Base-by-base conservation (phyloP, 1,140 invertebrate species). In the Scylla paramamosain region DNA sequence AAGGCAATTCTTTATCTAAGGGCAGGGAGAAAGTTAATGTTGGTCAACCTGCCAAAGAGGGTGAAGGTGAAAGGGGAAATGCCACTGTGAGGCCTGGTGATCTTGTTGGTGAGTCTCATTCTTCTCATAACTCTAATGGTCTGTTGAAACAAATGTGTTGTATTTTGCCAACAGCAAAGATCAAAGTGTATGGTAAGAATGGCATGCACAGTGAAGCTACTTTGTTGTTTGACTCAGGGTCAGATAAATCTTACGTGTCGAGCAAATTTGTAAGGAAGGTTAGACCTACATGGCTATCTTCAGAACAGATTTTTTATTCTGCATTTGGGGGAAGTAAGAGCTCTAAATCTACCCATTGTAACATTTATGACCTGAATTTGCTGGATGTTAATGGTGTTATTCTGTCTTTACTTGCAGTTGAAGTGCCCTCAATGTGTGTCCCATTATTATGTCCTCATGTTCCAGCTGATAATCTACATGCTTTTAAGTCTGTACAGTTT, bases 231-330 rank as follows among this genome's bases (percentile, higher is more conserved):
- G 29, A 45, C 25, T 14, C 12, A 12, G 87, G 87, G 2, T 89
- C 87, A 39, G 87, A 89, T 89, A 89, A 29, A 10, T 89, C 87
- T 89, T 89, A 89, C 25, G 32, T 45, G 12, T 89, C 87, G 0
- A 39, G 87, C 25, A 89, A 29, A n/a, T 89, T 89, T 46, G 83
- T 84, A 84, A 89, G 31, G 87, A 45, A 89, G 45, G 2, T 89
- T 89, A 89, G 32, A 25, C 20, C 87, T 89, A 3, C 1, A 12
- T 89, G 87, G 87, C 0, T 89, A 46, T 32, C 83, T 89, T 32
- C 87, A 39, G 87, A 89, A 45, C 87, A 32, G 14, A 46, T 89
- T 89, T 39, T 31, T n/a, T 89, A 89, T 89, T 89, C 87, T 14
- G 87, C 87, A 25, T 89, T 89, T 46, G 8, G 87, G 12, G 39